Base-by-base conservation (phyloP, 1,140 invertebrate species). In the Theocolax elegans region DNA sequence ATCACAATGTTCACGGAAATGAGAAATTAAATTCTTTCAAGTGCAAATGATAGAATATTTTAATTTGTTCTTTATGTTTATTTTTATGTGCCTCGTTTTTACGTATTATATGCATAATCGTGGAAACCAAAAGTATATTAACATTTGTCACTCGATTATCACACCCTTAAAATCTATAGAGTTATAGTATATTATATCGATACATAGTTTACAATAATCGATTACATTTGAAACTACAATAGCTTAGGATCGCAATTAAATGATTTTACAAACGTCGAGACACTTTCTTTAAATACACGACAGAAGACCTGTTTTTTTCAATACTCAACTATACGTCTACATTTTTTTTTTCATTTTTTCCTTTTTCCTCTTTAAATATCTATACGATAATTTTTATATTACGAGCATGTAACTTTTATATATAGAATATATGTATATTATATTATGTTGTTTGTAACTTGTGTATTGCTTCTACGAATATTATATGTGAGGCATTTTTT, bases 381-480 rank as follows among this genome's bases (percentile, higher is more conserved):
- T 27, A 15, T 31, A 31, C 12, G 13, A 19, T 53, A 51, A 17
- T 53, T 66, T 12, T 6, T 12, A 54, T 53, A 21, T 25, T 35
- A 64, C 21, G 15, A 60, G 38, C 49, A 59, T 21, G 59, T 59
- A 64, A 51, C 21, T 31, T 68, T 68, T 31, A 54, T 27, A n/a
- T n/a, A 54, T 69, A 64, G 54, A 51, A 51, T 53, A 67, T 62
- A 29, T 49, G 1, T 60, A 59, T 60, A 44, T 51, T 51, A 17
- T 53, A 54, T 63, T n/a, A n/a, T n/a, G n/a, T n/a, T 51, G 49
- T 42, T 60, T 63, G n/a, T n/a, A 71, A 51, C 17, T 66, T 72
- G 42, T 69, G 60, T 77, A 78, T 79, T 79, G 74, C 75, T 78
- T 79, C 74, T 76, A 80, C 70, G 72, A 77, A 79, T 70, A 40